phyloP scores from a whole-genome alignment of 2,888 invertebrate genomes.

The Mayetiola destructor region DNA sequence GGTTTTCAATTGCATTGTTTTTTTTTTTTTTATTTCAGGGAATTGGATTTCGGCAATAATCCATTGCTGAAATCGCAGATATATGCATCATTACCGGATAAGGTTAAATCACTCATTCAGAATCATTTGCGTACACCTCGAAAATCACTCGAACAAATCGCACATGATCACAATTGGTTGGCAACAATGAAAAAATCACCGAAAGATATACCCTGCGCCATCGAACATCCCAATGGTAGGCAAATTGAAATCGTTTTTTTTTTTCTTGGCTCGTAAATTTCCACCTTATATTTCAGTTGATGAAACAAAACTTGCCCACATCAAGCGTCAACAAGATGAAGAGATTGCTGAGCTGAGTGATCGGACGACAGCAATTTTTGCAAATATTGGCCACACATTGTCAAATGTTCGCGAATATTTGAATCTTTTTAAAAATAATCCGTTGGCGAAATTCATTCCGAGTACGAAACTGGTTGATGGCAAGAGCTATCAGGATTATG shows the following conservation, averaged over 20 bases:
- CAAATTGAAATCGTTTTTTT: neutral
- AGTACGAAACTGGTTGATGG: slow-evolving; percentile 26
- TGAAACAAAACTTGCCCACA: neutral
- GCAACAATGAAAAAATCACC: neutral
- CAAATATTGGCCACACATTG: slow-evolving; percentile 25
- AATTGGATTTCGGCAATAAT: neutral
- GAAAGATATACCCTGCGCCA: neutral
- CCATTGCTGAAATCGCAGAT: neutral
- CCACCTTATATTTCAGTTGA: neutral
- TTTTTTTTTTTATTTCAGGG: neutral
- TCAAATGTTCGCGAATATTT: slow-evolving; percentile 26
- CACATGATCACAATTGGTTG: neutral
- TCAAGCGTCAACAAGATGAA: slow-evolving; percentile 25
- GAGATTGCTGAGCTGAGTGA: slow-evolving; percentile 28
- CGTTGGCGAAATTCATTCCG: slow-evolving; percentile 29
- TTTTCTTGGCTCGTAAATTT: neutral
- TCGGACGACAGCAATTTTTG: slow-evolving; percentile 25
- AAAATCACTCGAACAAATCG: neutral
- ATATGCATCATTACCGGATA: neutral
- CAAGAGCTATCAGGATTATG: slow-evolving; percentile 29
- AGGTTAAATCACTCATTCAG: neutral
- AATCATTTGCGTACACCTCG: neutral
- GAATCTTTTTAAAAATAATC: slow-evolving; percentile 29
- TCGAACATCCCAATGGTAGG: neutral
- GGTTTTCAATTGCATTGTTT: neutral